These are phyloP conservation scores for Aythya fuligula DNA, from an alignment of 2,797 vertebrate species.

Conservation along the genomic window DNA sequence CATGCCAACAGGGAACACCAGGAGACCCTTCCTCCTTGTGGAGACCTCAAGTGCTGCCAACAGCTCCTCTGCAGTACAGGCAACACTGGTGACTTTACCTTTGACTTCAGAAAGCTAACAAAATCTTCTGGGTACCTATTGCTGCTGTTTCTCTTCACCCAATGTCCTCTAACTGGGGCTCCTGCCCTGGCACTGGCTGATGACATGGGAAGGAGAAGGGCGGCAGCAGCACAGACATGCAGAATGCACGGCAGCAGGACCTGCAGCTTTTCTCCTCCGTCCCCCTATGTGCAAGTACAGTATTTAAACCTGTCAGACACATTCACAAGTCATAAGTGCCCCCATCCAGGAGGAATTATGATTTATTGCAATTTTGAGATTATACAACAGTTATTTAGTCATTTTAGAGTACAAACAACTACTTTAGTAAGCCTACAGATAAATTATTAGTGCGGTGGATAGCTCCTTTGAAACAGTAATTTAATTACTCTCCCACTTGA, in stretches of 20 bases:
- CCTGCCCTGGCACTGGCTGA: not conserved
- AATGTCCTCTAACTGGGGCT: not conserved
- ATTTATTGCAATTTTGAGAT: slow-evolving; percentile 49
- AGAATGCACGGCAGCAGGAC: not conserved
- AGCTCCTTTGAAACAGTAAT: slow-evolving; percentile 48
- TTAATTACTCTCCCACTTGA: slow-evolving; percentile 40
- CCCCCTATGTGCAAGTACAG: accelerated
- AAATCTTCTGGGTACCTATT: not conserved
- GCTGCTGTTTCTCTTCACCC: not conserved
- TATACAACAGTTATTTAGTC: slow-evolving; percentile 31
- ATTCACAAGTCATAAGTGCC: not conserved
- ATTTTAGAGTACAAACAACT: slow-evolving; percentile 52
- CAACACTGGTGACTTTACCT: not conserved
- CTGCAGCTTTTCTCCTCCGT: not conserved
- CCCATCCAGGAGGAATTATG: not conserved
- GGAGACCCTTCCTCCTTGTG: not conserved
- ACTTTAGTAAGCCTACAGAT: slow-evolving; percentile 43
- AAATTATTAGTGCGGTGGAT: slow-evolving; percentile 31
- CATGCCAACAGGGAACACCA: accelerated
- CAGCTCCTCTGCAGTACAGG: not conserved
- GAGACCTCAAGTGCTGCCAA: not conserved
- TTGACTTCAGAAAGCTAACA: not conserved
- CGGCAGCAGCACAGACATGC: accelerated
- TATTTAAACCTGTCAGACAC: not conserved
- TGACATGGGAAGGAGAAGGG: not conserved